Evolutionary conservation across 2,888 invertebrate species (phyloP).

Genomic region (Dromius quadrimaculatus): DNA sequence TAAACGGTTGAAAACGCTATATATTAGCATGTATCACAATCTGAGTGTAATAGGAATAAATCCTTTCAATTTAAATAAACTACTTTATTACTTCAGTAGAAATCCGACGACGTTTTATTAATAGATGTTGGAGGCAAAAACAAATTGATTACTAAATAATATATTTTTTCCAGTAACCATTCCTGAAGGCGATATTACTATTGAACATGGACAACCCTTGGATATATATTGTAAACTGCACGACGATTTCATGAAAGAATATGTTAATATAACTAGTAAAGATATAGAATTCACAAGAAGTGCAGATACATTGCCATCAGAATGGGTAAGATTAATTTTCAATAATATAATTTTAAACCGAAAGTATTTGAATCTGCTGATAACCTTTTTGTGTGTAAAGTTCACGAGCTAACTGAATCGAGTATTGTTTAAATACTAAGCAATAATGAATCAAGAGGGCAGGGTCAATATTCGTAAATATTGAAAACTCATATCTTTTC

Average conservation of each 20-base stretch:
- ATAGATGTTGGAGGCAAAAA: not conserved
- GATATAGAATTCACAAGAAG: conserved; percentile 67
- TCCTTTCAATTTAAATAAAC: not conserved
- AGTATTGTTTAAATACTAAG: not conserved
- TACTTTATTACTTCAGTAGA: conserved; percentile 17
- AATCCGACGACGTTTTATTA: not conserved
- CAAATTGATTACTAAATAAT: conserved; percentile 19
- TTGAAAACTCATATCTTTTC: too few relatives aligned
- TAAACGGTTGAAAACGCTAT: not conserved
- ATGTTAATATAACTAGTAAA: conserved; percentile 68
- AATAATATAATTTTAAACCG: not conserved
- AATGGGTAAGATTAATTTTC: conserved; percentile 60
- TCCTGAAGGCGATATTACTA: conserved; percentile 64
- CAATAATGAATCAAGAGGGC: not conserved
- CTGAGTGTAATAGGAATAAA: conserved; percentile 16
- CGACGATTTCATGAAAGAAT: conserved; percentile 65
- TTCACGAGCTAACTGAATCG: conserved; percentile 1
- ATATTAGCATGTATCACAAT: conserved; percentile 14
- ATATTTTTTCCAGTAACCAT: conserved; percentile 60
- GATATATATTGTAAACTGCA: conserved; percentile 75
- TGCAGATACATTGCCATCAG: conserved; percentile 63
- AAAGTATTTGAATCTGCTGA: conserved; percentile 9
- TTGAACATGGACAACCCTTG: conserved; percentile 73
- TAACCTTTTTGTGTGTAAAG: conserved; percentile 19
- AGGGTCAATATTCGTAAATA: too few relatives aligned